Percentiles rank a stretch among this genome's conserved stretches.
These are phyloP conservation scores for Microcebus tavaratra DNA, from an alignment of 2,113 vertebrate genomes.

Conservation along the genomic window DNA sequence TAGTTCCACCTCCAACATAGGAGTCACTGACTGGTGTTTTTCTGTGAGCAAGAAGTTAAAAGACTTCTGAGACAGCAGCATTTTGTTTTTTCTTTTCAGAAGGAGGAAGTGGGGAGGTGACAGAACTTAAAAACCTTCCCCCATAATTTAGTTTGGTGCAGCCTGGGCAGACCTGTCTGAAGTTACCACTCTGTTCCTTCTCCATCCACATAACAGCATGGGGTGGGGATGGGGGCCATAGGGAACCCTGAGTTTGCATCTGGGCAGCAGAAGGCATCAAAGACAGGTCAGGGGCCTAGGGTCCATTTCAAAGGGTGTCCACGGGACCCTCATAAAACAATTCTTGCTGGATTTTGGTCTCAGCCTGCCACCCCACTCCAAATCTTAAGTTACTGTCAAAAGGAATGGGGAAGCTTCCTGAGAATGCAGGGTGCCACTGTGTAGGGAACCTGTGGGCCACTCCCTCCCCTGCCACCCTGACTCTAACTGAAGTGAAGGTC, in stretches of 20 bases:
- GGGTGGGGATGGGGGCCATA: background rate
- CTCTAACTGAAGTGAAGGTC: conserved; percentile 78
- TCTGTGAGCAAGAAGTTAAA: conserved; percentile 2
- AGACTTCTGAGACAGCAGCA: background rate
- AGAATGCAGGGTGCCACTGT: background rate
- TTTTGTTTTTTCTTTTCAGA: background rate
- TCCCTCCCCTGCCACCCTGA: background rate
- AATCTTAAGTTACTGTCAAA: background rate
- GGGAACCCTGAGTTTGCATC: background rate
- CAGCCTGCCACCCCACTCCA: background rate
- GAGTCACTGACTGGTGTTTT: conserved; percentile 16
- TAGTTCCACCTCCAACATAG: conserved; percentile 73
- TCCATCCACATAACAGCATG: background rate
- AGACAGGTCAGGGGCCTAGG: background rate
- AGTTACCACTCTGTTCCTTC: background rate
- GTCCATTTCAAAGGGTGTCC: background rate
- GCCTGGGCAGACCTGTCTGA: background rate
- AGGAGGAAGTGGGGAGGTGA: background rate
- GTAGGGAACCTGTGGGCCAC: background rate
- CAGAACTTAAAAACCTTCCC: background rate
- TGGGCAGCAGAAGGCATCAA: background rate
- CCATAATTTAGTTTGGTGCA: background rate
- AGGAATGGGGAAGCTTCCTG: background rate
- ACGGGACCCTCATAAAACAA: background rate
- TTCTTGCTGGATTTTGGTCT: background rate